phyloP scores from a whole-genome alignment of 2,797 vertebrate genomes.

The Sebastes diaconus region DNA sequence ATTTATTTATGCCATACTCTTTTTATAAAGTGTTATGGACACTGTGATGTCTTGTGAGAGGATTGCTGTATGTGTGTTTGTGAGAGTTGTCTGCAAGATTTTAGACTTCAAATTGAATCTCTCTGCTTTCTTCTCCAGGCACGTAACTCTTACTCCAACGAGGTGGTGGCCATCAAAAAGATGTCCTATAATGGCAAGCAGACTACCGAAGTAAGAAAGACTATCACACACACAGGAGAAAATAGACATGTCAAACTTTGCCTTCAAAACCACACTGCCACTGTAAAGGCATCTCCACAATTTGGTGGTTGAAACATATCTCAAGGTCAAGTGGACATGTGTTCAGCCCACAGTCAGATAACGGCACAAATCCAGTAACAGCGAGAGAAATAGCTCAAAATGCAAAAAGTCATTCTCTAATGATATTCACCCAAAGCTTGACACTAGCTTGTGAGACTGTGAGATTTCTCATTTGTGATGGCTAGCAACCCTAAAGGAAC shows the following conservation, averaged over 20 bases:
- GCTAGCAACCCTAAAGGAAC: background rate
- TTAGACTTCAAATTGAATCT: background rate
- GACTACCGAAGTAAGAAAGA: slow-evolving; percentile 89
- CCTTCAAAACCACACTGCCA: background rate
- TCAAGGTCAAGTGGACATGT: background rate
- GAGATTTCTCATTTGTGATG: slow-evolving; percentile 1
- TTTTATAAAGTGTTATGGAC: background rate
- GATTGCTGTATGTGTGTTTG: background rate
- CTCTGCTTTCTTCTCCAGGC: slow-evolving; percentile 80
- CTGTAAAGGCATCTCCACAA: background rate
- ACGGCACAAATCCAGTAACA: background rate
- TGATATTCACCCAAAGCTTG: slow-evolving; percentile 4
- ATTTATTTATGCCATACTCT: background rate
- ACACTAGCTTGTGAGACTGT: slow-evolving; percentile 2
- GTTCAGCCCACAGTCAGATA: background rate
- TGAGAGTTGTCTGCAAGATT: background rate
- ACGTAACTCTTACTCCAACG: slow-evolving; percentile 94
- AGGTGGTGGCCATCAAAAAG: slow-evolving; percentile 99
- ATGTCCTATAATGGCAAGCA: slow-evolving; percentile 99
- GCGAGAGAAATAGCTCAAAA: background rate
- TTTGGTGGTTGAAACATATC: background rate
- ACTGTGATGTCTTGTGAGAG: background rate
- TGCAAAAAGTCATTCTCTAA: background rate
- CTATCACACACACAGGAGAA: background rate
- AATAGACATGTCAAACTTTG: background rate